phyloP scores from a whole-genome alignment of 2,113 vertebrate species.

The Clupea harengus region DNA sequence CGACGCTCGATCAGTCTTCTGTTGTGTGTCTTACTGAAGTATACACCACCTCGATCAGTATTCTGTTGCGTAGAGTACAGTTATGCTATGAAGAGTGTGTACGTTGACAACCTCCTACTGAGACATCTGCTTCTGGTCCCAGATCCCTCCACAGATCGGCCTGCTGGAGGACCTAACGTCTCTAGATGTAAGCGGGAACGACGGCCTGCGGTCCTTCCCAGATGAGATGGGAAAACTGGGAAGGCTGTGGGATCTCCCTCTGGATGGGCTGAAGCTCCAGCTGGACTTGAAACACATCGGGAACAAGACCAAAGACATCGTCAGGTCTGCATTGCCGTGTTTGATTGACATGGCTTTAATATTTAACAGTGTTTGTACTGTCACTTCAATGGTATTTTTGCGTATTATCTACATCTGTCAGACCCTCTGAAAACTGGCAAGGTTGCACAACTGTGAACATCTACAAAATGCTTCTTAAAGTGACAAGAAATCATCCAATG shows the following conservation, averaged over 20 bases:
- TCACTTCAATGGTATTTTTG: background rate
- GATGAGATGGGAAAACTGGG: constrained; percentile 93
- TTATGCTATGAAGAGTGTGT: background rate
- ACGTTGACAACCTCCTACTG: background rate
- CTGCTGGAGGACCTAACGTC: constrained; percentile 87
- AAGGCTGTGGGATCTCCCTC: constrained; percentile 92
- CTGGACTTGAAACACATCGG: constrained; percentile 92
- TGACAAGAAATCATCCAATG: background rate
- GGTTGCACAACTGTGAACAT: too few relatives aligned
- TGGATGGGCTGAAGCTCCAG: constrained; percentile 87
- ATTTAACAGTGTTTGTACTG: background rate
- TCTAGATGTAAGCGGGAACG: constrained; percentile 89
- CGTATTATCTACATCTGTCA: background rate
- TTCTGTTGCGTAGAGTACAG: background rate
- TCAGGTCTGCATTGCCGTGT: constrained; percentile 74
- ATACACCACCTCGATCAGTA: background rate
- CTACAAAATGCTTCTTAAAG: too few relatives aligned
- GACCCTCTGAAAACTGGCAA: too few relatives aligned
- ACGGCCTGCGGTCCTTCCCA: constrained; percentile 82
- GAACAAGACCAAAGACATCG: constrained; percentile 92
- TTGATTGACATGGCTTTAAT: background rate
- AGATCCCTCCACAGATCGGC: constrained; percentile 93
- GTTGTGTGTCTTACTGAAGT: constrained; percentile 79
- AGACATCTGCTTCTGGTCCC: constrained; percentile 30
- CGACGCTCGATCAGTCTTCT: too few relatives aligned